Base-by-base conservation (phyloP, 2,113 vertebrate species). In the Euleptes europaea region DNA sequence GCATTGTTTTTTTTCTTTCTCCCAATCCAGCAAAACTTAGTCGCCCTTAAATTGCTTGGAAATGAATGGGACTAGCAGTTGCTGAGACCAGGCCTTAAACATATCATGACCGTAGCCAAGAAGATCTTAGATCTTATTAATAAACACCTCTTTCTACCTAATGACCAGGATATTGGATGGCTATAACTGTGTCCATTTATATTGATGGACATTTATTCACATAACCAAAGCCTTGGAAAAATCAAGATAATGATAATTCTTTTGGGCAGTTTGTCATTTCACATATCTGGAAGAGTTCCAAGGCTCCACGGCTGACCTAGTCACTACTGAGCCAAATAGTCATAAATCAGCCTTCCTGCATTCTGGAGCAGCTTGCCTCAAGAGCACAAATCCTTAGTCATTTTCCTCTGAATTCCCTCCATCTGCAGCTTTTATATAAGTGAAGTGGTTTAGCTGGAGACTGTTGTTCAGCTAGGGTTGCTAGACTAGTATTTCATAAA, bases 271-370 rank as follows among this genome's bases (percentile, higher is more conserved):
- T 90, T 84, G 0, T 1, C 84, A 71, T 80, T 91, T 90, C 83
- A 92, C 80, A 5, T 1, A 84, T 70, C 86, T 88, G 80, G 89
- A 93, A 28, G 26, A 75, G 91, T 86, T 88, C 90, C 79, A 80
- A 87, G 84, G 69, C 77, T 86, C 28, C 86, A 80, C 54, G 79
- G 71, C 44, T 78, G 88, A 74, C 69, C 33, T 86, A 86, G 63
- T 42, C 9, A 65, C 49, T 35, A 26, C 71, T 60, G 70, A 81
- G 71, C 78, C 70, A 54, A 76, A 63, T 44, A 44, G 49, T 78
- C 51, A 78, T 79, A 85, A 78, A 78, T 85, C 75, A 85, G 67
- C 57, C 66, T 71, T 42, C 82, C 82, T 80, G 66, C 76, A 87
- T 90, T 71, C 42, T 78, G 80, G 92, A 86, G 65, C 80, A 1